Base-by-base conservation (phyloP, 2,113 vertebrate genomes). In the Pitta sordida region DNA sequence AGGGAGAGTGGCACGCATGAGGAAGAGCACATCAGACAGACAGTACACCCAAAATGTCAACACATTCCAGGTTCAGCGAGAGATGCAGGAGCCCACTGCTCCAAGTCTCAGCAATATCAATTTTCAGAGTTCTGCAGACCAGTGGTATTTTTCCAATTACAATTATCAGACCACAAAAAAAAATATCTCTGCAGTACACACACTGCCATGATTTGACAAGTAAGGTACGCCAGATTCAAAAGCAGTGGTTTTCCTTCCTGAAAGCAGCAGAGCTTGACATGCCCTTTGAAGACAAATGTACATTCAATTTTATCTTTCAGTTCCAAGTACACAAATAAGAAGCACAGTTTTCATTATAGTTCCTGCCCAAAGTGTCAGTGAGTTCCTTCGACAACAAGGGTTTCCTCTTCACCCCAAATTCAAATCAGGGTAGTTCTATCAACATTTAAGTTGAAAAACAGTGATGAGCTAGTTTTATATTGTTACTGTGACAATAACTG, bases 1-100 rank as follows among this genome's bases (percentile, higher is more conserved):
- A 9, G 2, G 13, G 32, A 43, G 32, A 64, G 27, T 0, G 0
- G 9, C 5, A 14, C 22, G 9, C 9, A 17, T 10, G 48, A 26
- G 44, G 62, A 67, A 12, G 21, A 76, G 37, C 32, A 83, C 7
- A 12, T 10, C 23, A 39, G 21, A 27, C 6, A 32, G 32, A 41
- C 69, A 58, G 68, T 13, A 69, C 6, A 75, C 27, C 15, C 49
- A 21, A 26, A 52, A 56, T 23, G 16, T 26, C 58, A 68, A 52
- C 32, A 34, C 27, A 21, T n/a, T 30, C 37, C n/a, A 51, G 9
- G 37, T 82, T 74, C 39, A 78, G 76, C 26, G 73, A 29, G 43
- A 76, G 51, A 44, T 12, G 39, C 34, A 81, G 30, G 17, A 76
- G 17, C 39, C 29, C 41, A 39, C 27, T 34, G 34, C 32, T 64